phyloP scores from a whole-genome alignment of 2,888 invertebrate species.

The Cephonodes hylas region DNA sequence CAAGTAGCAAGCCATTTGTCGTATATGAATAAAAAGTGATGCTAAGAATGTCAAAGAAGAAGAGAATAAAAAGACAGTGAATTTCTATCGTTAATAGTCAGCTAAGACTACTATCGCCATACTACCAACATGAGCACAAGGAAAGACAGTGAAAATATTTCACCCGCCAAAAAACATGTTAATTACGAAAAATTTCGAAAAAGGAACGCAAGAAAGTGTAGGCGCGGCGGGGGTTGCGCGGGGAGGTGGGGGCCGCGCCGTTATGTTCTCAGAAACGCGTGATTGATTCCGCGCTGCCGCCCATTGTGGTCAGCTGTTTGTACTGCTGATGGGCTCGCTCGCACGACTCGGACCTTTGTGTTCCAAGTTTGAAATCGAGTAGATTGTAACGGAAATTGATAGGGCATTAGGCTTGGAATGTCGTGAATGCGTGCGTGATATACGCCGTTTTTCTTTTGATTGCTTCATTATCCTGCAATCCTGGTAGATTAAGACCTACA shows the following conservation, averaged over 20 bases:
- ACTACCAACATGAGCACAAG: not conserved
- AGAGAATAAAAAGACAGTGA: too few species aligned
- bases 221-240: constrained; percentile 33
- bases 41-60: too few species aligned
- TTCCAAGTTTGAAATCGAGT: not conserved
- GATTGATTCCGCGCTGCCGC: constrained; percentile 60
- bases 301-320: constrained; percentile 44
- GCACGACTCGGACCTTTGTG: not conserved
- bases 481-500: too few species aligned
- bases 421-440: not conserved
- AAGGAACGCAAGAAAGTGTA: constrained; percentile 60
- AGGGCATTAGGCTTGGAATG: not conserved
- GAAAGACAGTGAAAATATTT: constrained; percentile 17
- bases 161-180: constrained; percentile 50
- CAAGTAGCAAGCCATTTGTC: too few species aligned
- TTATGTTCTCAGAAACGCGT: constrained; percentile 62
- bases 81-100: too few species aligned
- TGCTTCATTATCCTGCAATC: not conserved
- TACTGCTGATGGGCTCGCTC: constrained; percentile 17
- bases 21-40: too few species aligned
- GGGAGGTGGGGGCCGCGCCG: constrained; percentile 31
- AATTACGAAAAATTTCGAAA: constrained; percentile 68
- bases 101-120: not conserved
- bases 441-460: not conserved
- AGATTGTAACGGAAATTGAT: not conserved